Evolutionary conservation across 2,113 vertebrate species (phyloP), one percentile per base, ranked within the genome.

Genomic region (Melospiza melodia): DNA sequence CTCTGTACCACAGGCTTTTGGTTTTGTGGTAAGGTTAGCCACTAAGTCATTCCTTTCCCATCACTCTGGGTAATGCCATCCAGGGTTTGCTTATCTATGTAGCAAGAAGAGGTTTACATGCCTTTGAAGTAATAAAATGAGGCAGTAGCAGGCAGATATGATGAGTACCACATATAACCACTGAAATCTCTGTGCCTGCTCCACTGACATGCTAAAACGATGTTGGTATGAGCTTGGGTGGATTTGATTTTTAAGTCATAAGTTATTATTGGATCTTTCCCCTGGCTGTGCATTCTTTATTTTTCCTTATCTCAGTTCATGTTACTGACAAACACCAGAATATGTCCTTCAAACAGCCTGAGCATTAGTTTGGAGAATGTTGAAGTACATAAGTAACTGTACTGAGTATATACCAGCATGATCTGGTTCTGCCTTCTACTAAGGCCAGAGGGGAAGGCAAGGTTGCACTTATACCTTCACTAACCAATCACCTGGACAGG

Each of bases 81-180:
- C 74, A 14, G 25, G 15, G 16, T 46, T 91, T 84, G 68, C 79
- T 77, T 80, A 65, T 51, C 51, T 86, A 15, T 35, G 66, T 61
- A 79, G 46, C 20, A 78, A 65, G 71, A 93, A 89, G 44, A 81
- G 72, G 46, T 68, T 93, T 79, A 66, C 67, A 69, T 92, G 61
- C 46, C 80, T 93, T 81, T 22, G 46, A 84, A 93, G 85, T 73
- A 92, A 55, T 78, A 84, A 95, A 86, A 30, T 75, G 37, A n/a
- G 39, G 22, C 43, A 81, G 43, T 46, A 67, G 72, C 46, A 88
- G 84, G 48, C 51, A 83, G 48, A 39, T 72, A 71, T 15, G 25
- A 83, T 37, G 30, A 87, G 27, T 4, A 48, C 43, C n/a, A 66
- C 79, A 80, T 43, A 74, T 93, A 80, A 31, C 16, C 8, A 10